Base-by-base conservation (phyloP, 37 sponge, comb jelly and placozoan species). In the Haliclona indistincta region DNA sequence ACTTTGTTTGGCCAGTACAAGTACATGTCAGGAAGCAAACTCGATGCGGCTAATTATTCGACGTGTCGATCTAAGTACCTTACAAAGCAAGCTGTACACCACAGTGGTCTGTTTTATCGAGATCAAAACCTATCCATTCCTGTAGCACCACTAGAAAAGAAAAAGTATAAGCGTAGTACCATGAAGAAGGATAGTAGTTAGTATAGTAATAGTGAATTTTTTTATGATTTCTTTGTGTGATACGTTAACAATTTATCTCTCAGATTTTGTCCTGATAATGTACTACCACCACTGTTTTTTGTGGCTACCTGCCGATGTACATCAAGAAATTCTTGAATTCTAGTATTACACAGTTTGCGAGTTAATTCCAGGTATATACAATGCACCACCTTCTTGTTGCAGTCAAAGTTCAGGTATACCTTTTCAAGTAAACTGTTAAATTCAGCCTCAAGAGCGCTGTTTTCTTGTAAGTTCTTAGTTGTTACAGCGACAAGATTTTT, bases 61-160 rank as follows among this genome's bases (percentile, higher is more conserved):
- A 25, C 69, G 39, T 43, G 45, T 22, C 69, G 19, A 38, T 11
- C 68, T 38, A 42, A 38, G 20, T 25, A 43, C 11, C 69, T 32
- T 2, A 68, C 69, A 68, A 68, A 26, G 20, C n/a, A 68, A 28
- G 47, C 45, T 22, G 69, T 68, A 49, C 52, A 49, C 52, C 52
- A 49, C 17, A 19, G 15, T 19, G 52, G 52, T 11, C 11, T 19
- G 17, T 11, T 19, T 17, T 49, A 49, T 49, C 52, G 52, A 19
- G 52, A 49, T 17, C 11, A 11, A 49, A 11, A 11, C 17, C 52
- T 49, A 19, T 19, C 15, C 17, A 49, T 17, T 11, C 17, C 52
- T 49, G 17, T 17, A 19, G 52, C 17, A 19, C 52, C 11, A 49
- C 17, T 49, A 49, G 52, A 49, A 17, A 49, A 49, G 17, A 49